Evolutionary conservation across 1,140 invertebrate genomes (phyloP).

Genomic region (Chelonus insularis): DNA sequence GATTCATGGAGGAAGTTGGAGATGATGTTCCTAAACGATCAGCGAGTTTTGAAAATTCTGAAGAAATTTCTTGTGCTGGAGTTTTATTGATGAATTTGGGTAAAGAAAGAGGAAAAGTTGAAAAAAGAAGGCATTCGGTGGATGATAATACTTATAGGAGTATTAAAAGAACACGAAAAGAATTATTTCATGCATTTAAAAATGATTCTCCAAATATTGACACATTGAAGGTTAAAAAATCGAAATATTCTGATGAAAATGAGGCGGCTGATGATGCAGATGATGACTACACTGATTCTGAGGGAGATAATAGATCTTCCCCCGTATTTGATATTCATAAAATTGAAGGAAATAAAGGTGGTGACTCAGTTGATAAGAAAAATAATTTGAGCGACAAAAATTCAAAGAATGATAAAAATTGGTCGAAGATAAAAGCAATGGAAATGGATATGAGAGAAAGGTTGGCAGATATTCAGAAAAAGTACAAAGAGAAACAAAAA

Average conservation of each 20-base stretch:
- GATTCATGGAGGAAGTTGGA: slow-evolving; percentile 74
- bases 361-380: slow-evolving; percentile 7
- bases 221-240: slow-evolving; percentile 37
- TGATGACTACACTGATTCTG: slow-evolving; percentile 37
- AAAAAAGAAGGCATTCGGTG: slow-evolving; percentile 29
- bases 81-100: slow-evolving; percentile 39
- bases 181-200: slow-evolving; percentile 13
- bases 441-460: slow-evolving; percentile 79
- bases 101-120: slow-evolving; percentile 33
- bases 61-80: slow-evolving; percentile 40
- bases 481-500: slow-evolving; percentile 81
- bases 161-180: slow-evolving; percentile 1
- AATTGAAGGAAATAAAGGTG: slow-evolving; percentile 57
- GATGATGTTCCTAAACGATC: slow-evolving; percentile 43
- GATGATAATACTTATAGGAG: slow-evolving; percentile 39
- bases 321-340: slow-evolving; percentile 5
- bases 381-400: too few relatives aligned
- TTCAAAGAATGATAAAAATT: slow-evolving; percentile 46
- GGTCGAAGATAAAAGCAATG: slow-evolving; percentile 70
- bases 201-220: neutral
- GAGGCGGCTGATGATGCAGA: slow-evolving; percentile 23
- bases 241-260: slow-evolving; percentile 12
- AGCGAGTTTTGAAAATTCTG: slow-evolving; percentile 35
- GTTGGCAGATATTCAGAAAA: slow-evolving; percentile 76
- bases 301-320: slow-evolving; percentile 26